Evolutionary conservation across 2,113 vertebrate species (phyloP).

Genomic region (Danionella cerebrum): DNA sequence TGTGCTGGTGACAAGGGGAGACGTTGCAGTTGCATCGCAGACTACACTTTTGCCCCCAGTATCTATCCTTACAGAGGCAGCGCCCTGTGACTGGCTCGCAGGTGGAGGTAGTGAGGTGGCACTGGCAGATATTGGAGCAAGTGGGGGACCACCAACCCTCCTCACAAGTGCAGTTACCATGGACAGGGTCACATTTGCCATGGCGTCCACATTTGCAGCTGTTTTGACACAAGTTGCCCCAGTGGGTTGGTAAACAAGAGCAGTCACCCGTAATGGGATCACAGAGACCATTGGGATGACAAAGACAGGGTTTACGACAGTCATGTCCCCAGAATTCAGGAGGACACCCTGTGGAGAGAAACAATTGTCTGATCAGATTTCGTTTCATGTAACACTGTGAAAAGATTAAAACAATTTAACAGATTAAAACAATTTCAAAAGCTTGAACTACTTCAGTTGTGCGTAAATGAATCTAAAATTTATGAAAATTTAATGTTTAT

Average conservation of each 20-base stretch:
- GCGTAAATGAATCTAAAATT: no score
- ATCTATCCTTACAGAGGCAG: constrained; percentile 70
- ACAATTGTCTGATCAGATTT: neutral
- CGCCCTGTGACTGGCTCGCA: constrained; percentile 72
- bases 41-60: constrained; percentile 78
- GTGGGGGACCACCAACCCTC: constrained; percentile 75
- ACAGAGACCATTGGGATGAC: constrained; percentile 77
- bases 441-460: no score
- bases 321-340: constrained; percentile 84
- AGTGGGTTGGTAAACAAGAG: constrained; percentile 68
- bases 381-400: neutral
- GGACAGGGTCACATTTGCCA: constrained; percentile 69
- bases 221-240: constrained; percentile 77
- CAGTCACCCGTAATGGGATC: constrained; percentile 72
- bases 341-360: constrained; percentile 73
- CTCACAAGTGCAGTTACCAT: constrained; percentile 75
- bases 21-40: constrained; percentile 67
- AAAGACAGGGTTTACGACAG: constrained; percentile 76
- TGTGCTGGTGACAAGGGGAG: constrained; percentile 71
- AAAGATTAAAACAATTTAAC: no score
- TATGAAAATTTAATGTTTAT: no score
- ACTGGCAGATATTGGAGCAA: constrained; percentile 74
- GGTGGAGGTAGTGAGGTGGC: constrained; percentile 47
- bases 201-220: constrained; percentile 71
- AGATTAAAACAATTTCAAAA: no score